phyloP scores from a whole-genome alignment of 2,113 vertebrate genomes.

The human (Homo sapiens) region DNA sequence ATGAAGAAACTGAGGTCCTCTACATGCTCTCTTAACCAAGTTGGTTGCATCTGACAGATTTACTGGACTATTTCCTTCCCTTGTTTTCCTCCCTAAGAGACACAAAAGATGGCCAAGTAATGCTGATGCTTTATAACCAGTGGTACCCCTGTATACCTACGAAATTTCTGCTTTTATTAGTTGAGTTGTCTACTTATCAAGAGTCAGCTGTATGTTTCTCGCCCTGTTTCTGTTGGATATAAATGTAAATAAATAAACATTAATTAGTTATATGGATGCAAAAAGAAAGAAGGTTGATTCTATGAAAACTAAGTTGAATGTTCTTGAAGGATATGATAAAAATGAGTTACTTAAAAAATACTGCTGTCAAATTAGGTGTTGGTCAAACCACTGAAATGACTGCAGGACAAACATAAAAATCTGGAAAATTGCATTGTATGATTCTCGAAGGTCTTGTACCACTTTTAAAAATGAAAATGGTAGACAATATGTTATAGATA shows the following conservation, averaged over 20 bases:
- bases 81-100: not conserved
- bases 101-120: not conserved
- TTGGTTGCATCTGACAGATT: not conserved
- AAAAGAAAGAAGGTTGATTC: not conserved
- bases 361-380: not conserved
- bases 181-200: not conserved
- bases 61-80: not conserved
- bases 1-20: not conserved
- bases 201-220: not conserved
- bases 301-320: not conserved
- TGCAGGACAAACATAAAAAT: not conserved
- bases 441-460: not conserved
- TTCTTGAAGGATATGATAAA: not conserved
- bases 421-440: not conserved
- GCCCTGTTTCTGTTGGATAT: not conserved
- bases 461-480: not conserved
- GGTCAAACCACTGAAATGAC: not conserved
- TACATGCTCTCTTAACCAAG: not conserved
- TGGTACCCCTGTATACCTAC: accelerated
- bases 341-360: not conserved
- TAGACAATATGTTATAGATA: not conserved
- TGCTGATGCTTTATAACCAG: not conserved
- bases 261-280: not conserved
- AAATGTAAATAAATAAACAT: not conserved
- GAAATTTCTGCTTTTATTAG: not conserved